phyloP scores from a whole-genome alignment of 2,888 invertebrate species.

The Brachypalpus laphriformis region DNA sequence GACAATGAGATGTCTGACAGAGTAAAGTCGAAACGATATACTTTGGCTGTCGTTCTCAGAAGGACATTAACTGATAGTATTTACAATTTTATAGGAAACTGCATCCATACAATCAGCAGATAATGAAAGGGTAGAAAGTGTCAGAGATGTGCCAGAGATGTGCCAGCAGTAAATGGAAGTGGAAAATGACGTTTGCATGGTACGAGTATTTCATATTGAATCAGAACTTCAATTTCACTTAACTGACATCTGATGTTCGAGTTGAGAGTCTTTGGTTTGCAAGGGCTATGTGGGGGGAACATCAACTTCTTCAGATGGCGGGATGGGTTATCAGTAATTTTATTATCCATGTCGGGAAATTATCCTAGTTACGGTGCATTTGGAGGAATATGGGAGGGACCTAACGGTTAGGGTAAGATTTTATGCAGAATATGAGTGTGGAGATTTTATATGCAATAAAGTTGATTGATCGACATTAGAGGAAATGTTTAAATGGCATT shows the following conservation, averaged over 20 bases:
- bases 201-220: background rate
- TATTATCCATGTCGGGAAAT: background rate
- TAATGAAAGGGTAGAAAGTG: background rate
- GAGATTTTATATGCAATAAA: background rate
- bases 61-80: conserved; percentile 16
- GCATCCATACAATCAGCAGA: background rate
- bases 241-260: conserved; percentile 32
- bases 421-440: too few relatives aligned
- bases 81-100: background rate
- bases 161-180: background rate
- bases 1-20: background rate
- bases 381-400: background rate
- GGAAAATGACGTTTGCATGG: conserved; percentile 2
- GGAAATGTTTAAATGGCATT: too few relatives aligned
- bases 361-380: background rate
- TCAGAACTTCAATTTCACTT: conserved; percentile 4
- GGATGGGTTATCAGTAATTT: background rate
- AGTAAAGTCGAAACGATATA: background rate
- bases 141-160: background rate
- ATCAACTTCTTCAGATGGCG: background rate
- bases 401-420: background rate
- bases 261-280: background rate
- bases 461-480: background rate
- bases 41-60: background rate
- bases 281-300: background rate